A percentile compares a stretch with the other conserved stretches of the same genome.
phyloP scores from a whole-genome alignment of 1,140 invertebrate genomes.

The Zophobas morio region DNA sequence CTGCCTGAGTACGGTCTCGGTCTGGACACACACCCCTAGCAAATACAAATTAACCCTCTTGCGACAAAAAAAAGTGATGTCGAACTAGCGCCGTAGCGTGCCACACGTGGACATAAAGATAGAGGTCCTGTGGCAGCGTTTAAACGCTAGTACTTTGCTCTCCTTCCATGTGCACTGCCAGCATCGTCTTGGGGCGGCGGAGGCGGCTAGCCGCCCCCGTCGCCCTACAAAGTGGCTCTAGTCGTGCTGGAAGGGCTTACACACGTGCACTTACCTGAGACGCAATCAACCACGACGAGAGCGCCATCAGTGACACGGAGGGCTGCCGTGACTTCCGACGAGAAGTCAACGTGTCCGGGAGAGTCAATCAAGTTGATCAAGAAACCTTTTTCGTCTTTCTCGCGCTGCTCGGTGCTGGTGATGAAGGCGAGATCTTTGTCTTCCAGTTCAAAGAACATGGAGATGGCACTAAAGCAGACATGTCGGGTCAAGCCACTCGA shows the following conservation, averaged over 20 bases:
- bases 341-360: conserved; percentile 99
- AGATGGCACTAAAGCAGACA: conserved; percentile 87
- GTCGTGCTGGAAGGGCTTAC: conserved; percentile 69
- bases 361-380: conserved; percentile 99
- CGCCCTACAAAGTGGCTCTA: conserved; percentile 69
- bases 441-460: conserved; percentile 97
- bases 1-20: conserved; percentile 98
- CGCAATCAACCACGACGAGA: conserved; percentile 99
- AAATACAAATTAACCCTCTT: not conserved
- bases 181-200: conserved; percentile 65
- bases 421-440: conserved; percentile 95
- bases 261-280: conserved; percentile 82
- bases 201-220: conserved; percentile 49
- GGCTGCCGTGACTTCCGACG: conserved; percentile 98
- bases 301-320: conserved; percentile 99
- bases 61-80: conserved; percentile 60
- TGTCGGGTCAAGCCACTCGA: conserved; percentile 8
- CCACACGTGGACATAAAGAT: conserved; percentile 76
- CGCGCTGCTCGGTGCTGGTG: conserved; percentile 88
- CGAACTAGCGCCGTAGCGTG: conserved; percentile 70
- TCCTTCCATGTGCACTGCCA: conserved; percentile 72
- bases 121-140: conserved; percentile 77
- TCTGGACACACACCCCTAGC: conserved; percentile 98
- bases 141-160: conserved; percentile 66
- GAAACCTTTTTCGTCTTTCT: conserved; percentile 94